These are phyloP conservation scores for Heliconius himera DNA, from an alignment of 1,140 invertebrate genomes.

Conservation along the genomic window DNA sequence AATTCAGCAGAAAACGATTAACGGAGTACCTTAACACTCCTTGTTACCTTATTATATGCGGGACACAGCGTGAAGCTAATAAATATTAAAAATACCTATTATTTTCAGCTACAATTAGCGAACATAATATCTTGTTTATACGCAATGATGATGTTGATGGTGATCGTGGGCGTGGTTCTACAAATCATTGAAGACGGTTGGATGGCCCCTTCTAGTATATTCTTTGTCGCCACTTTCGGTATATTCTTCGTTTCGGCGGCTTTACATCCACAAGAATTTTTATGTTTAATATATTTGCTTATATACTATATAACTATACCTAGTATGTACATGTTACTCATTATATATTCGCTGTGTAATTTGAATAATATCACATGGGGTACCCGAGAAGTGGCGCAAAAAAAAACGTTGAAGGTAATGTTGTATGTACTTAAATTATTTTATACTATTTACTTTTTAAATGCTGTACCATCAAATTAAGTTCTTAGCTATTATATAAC, in stretches of 20 bases:
- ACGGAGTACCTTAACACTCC: no score
- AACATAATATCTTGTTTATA: conserved; percentile 96
- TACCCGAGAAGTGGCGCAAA: conserved; percentile 87
- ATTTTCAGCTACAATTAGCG: conserved; percentile 91
- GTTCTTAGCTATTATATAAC: no score
- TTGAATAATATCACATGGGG: conserved; percentile 96
- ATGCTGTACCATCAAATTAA: no score
- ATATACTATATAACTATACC: conserved; percentile 96
- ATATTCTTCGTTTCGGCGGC: conserved; percentile 82
- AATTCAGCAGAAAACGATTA: no score
- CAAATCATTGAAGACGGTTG: conserved; percentile 91
- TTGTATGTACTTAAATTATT: neutral
- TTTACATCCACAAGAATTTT: conserved; percentile 92
- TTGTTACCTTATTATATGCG: no score
- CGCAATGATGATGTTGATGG: conserved; percentile 95
- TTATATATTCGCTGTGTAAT: conserved; percentile 95
- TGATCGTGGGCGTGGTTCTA: conserved; percentile 92
- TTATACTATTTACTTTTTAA: neutral
- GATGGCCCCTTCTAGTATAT: conserved; percentile 89
- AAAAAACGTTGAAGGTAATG: conserved; percentile 90
- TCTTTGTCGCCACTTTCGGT: conserved; percentile 85
- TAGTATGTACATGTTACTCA: conserved; percentile 96
- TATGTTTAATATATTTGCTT: conserved; percentile 88
- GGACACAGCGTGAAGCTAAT: no score
- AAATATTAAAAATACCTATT: neutral